phyloP scores from a whole-genome alignment of 2,797 vertebrate species.

The Pseudotriccus pelzelni region DNA sequence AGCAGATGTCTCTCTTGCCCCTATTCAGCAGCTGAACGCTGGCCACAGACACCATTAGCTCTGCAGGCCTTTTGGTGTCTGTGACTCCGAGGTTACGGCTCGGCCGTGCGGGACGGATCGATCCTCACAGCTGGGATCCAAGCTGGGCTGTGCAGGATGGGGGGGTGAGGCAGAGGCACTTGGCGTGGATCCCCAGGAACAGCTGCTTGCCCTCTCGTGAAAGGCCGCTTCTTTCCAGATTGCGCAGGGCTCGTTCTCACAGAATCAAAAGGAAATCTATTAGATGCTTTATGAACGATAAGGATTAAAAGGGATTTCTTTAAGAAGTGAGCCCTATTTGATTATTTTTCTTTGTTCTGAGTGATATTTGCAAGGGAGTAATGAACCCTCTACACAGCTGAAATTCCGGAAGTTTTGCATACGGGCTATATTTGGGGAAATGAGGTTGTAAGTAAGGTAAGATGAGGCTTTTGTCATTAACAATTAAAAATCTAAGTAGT shows the following conservation, averaged over 20 bases:
- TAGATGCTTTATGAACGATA: background rate
- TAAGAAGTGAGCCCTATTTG: background rate
- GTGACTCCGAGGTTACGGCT: background rate
- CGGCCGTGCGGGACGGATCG: background rate
- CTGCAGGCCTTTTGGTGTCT: background rate
- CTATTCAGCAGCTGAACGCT: background rate
- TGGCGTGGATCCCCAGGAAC: fast-evolving
- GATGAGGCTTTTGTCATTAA: background rate
- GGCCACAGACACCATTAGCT: background rate
- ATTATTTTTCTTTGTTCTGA: background rate
- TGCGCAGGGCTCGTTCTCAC: fast-evolving
- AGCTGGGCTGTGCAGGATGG: background rate
- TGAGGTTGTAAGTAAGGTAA: background rate
- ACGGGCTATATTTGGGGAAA: background rate
- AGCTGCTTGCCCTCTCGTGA: background rate
- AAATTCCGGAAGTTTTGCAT: background rate
- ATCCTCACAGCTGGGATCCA: background rate
- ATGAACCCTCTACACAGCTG: background rate
- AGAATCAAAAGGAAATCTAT: background rate
- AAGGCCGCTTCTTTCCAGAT: background rate
- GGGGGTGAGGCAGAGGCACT: background rate
- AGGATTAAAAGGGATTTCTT: background rate
- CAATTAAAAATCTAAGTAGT: background rate
- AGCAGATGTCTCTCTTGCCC: background rate
- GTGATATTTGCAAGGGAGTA: background rate